These are phyloP conservation scores for Sympetrum striolatum DNA, from an alignment of 2,888 invertebrate species.

Conservation along the genomic window DNA sequence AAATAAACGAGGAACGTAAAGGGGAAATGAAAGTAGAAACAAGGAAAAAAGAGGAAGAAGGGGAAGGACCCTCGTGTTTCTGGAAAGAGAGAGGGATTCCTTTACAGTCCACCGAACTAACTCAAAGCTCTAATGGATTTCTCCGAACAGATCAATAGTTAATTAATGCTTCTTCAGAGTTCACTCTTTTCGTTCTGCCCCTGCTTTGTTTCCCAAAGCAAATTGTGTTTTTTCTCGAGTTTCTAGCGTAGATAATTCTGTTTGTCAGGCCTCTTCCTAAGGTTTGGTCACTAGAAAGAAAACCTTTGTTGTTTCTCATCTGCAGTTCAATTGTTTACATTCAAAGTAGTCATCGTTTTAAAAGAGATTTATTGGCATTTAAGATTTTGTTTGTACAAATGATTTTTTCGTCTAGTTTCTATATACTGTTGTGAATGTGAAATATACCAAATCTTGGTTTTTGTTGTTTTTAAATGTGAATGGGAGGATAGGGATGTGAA, in stretches of 20 bases:
- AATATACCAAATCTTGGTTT: too few relatives aligned
- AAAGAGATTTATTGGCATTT: too few relatives aligned
- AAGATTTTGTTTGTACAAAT: too few relatives aligned
- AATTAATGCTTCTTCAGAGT: constrained; percentile 44
- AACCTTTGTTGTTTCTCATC: too few relatives aligned
- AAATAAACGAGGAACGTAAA: background rate
- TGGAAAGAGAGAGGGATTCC: constrained; percentile 11
- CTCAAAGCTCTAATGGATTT: constrained; percentile 43
- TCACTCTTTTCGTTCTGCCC: background rate
- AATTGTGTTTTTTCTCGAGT: background rate
- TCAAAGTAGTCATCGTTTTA: too few relatives aligned
- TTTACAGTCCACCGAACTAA: constrained; percentile 39
- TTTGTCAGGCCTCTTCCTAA: background rate
- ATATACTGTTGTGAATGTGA: too few relatives aligned
- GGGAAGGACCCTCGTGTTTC: background rate
- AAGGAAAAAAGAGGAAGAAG: background rate
- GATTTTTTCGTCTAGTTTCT: too few relatives aligned
- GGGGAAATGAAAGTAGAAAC: background rate
- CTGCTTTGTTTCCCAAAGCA: background rate
- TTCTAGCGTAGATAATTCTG: background rate
- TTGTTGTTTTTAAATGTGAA: too few relatives aligned
- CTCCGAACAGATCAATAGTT: constrained; percentile 45
- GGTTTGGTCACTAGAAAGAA: background rate
- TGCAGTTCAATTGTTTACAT: too few relatives aligned
- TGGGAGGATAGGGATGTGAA: too few relatives aligned